Conservation (phyloP, 1,140 invertebrate species). For the Drosophila gunungcola region DNA sequence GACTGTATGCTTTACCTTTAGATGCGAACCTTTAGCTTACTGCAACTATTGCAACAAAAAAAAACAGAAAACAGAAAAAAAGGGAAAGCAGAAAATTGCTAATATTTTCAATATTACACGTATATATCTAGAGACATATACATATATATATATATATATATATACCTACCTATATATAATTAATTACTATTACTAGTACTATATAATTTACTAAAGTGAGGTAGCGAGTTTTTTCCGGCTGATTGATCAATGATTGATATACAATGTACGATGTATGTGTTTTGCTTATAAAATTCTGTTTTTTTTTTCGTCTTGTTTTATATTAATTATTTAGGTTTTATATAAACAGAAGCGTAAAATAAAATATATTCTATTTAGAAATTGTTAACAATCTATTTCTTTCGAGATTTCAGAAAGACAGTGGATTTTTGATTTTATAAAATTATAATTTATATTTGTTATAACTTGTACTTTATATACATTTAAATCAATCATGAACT, state of each 20-base stretch:
- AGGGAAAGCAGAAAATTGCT: constrained; percentile 34
- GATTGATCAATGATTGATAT: constrained; percentile 56
- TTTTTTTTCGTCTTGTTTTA: constrained; percentile 77
- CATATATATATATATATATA: constrained; percentile 44
- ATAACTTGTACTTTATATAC: constrained; percentile 6
- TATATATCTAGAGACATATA: constrained; percentile 49
- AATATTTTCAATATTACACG: constrained; percentile 64
- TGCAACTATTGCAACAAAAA: constrained; percentile 33
- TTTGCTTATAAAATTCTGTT: constrained; percentile 63
- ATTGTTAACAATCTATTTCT: neutral
- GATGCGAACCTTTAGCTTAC: constrained; percentile 15
- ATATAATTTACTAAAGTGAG: constrained; percentile 43
- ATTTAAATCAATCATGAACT: neutral
- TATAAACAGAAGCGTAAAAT: constrained; percentile 76
- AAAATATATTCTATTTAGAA: constrained; percentile 81
- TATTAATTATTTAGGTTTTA: constrained; percentile 80
- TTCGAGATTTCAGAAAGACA: neutral
- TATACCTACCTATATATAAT: constrained; percentile 39
- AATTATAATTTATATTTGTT: constrained; percentile 7
- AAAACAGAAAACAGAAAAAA: constrained; percentile 1
- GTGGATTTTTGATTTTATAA: neutral
- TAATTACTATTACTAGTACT: constrained; percentile 48
- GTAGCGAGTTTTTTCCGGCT: constrained; percentile 30
- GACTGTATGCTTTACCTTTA: constrained; percentile 3
- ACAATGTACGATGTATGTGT: constrained; percentile 55